phyloP scores from a whole-genome alignment of 2,113 vertebrate genomes.

The Apteryx mantelli region DNA sequence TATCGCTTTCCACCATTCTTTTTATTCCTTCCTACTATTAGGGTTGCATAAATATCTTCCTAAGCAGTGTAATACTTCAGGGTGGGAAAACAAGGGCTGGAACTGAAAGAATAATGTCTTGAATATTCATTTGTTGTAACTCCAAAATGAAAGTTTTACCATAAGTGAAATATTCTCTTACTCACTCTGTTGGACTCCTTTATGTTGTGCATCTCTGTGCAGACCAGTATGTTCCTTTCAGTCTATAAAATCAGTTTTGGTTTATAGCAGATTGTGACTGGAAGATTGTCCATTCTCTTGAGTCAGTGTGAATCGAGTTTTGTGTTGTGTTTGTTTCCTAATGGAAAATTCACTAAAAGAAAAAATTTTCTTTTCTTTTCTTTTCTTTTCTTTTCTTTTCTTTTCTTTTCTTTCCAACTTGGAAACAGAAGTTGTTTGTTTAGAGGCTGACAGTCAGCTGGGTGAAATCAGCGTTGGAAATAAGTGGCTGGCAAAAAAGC shows the following conservation, averaged over 20 bases:
- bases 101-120: not conserved
- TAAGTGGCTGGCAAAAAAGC: constrained; percentile 30
- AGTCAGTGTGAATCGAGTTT: not conserved
- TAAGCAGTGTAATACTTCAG: constrained; percentile 37
- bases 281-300: not conserved
- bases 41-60: constrained; percentile 31
- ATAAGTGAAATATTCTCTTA: not conserved
- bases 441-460: constrained; percentile 27
- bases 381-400: not conserved
- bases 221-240: not conserved
- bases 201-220: not conserved
- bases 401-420: not conserved
- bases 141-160: constrained; percentile 28
- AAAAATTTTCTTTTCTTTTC: not conserved
- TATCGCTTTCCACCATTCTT: constrained; percentile 40
- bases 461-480: constrained; percentile 11
- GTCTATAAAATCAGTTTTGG: not conserved
- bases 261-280: not conserved
- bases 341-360: not conserved
- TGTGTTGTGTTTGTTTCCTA: constrained; percentile 16
- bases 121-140: constrained; percentile 11
- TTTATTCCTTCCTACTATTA: constrained; percentile 39
- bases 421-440: not conserved
- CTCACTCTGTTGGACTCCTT: not conserved
- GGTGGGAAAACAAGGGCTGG: not conserved